Base-by-base conservation (phyloP, 2,888 invertebrate genomes). In the Leucophenga montana region DNA sequence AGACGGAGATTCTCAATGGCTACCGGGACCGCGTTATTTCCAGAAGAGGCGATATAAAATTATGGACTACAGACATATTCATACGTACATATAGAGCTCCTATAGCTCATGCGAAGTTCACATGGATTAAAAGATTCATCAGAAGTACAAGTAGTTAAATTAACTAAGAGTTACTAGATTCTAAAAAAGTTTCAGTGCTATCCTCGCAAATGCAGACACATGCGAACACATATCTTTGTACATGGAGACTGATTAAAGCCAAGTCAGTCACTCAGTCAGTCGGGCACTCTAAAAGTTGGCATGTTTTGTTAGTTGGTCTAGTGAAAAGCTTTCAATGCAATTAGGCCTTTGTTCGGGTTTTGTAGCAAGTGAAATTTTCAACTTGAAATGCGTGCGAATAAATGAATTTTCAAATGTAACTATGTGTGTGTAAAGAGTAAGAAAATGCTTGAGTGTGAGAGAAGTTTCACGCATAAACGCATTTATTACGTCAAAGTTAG, bases 281-380 rank as follows among this genome's bases (percentile, higher is more conserved):
- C 11, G 39, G 9, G 11, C 39, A 39, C 39, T 39, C 39, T 5
- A 39, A 39, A 39, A 39, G 39, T 39, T 39, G 39, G 50, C 50
- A 50, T 50, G 6, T 50, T 50, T n/a, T 27, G 56, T 56, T 56
- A 27, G 54, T 66, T 16, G 56, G n/a, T 5, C 9, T 66, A 53
- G 65, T 54, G 50, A 67, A 71, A 77, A 75, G 75, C 74, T 77
- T 79, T 77, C 70, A 73, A 68, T 81, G 78, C 82, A 84, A 82
- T 83, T 81, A 75, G 68, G 27, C 75, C 46, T 18, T 56, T 20
- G 53, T 53, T 20, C 18, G 39, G 8, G 39, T 39, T 3, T 33
- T 59, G 59, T 59, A 31, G 22, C 33, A 20, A 20, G 20, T 27
- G 14, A 20, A 56, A 27, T 27, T 27, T 56, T 27, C 50, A 56